phyloP scores from a whole-genome alignment of 92 coral and sea anemone species.

The Desmophyllum pertusum region DNA sequence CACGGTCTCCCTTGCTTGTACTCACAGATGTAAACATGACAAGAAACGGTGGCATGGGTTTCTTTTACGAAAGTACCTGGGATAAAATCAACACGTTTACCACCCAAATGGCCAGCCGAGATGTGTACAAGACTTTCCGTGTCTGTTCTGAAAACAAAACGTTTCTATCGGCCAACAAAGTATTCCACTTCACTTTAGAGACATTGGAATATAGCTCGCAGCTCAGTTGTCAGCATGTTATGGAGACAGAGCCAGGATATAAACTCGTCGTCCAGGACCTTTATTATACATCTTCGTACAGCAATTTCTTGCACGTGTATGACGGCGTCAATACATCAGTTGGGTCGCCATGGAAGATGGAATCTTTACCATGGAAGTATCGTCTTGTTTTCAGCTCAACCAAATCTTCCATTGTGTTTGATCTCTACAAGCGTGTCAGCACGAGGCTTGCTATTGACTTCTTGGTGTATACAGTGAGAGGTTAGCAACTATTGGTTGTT shows the following conservation, averaged over 20 bases:
- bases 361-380: conserved; percentile 24
- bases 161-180: conserved; percentile 22
- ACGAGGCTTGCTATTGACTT: conserved; percentile 13
- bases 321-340: conserved; percentile 40
- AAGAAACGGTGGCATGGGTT: conserved; percentile 43
- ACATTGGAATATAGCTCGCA: background rate
- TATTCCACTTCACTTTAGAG: conserved; percentile 25
- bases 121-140: conserved; percentile 10
- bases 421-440: conserved; percentile 6
- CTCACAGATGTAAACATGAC: conserved; percentile 49
- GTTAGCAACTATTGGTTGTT: conserved; percentile 5
- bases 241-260: conserved; percentile 52
- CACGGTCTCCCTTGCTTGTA: conserved; percentile 45
- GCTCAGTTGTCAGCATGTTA: conserved; percentile 35
- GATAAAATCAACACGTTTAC: conserved; percentile 33
- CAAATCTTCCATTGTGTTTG: conserved; percentile 20
- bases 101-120: conserved; percentile 44
- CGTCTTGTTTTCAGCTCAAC: conserved; percentile 49
- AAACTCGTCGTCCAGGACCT: conserved; percentile 52
- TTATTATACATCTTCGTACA: background rate
- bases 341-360: conserved; percentile 32
- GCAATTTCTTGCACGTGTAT: conserved; percentile 12
- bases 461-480: conserved; percentile 59
- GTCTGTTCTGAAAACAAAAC: conserved; percentile 50
- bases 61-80: conserved; percentile 32